A percentile compares a stretch with the other conserved stretches of the same genome.
These are phyloP conservation scores for Sarcophaga bullata DNA, from an alignment of 1,140 invertebrate genomes.

Conservation along the genomic window DNA sequence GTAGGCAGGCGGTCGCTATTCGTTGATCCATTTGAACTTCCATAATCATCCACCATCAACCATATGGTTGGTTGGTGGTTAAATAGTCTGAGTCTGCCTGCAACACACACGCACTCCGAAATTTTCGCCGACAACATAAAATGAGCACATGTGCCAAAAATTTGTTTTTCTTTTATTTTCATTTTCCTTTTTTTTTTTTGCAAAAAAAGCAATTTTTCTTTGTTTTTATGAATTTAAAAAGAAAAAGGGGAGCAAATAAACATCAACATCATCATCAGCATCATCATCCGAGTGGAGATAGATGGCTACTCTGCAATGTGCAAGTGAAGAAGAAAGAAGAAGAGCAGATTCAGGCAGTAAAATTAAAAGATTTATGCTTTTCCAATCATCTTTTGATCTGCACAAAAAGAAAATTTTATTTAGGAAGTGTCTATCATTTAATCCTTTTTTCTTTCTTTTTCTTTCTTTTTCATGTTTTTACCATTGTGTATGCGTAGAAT, in stretches of 20 bases:
- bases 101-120: background rate
- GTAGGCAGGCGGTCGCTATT: background rate
- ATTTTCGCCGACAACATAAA: background rate
- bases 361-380: background rate
- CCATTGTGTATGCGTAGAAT: too few species aligned
- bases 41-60: background rate
- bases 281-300: background rate
- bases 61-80: background rate
- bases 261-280: too few species aligned
- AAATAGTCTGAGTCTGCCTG: too few species aligned
- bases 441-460: background rate
- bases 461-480: too few species aligned
- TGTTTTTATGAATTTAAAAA: too few species aligned
- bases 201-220: too few species aligned
- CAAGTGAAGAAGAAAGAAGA: background rate
- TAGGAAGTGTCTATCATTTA: slow-evolving; percentile 5
- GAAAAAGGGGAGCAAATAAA: too few species aligned
- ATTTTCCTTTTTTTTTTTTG: background rate
- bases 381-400: slow-evolving; percentile 11
- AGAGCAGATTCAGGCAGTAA: background rate
- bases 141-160: slow-evolving; percentile 15
- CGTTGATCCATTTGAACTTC: background rate
- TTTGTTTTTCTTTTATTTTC: background rate
- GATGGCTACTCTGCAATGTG: background rate
- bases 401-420: background rate